Evolutionary conservation across 2,888 invertebrate species (phyloP), one percentile per base, ranked within the genome.

Genomic region (Epistrophe eligans): DNA sequence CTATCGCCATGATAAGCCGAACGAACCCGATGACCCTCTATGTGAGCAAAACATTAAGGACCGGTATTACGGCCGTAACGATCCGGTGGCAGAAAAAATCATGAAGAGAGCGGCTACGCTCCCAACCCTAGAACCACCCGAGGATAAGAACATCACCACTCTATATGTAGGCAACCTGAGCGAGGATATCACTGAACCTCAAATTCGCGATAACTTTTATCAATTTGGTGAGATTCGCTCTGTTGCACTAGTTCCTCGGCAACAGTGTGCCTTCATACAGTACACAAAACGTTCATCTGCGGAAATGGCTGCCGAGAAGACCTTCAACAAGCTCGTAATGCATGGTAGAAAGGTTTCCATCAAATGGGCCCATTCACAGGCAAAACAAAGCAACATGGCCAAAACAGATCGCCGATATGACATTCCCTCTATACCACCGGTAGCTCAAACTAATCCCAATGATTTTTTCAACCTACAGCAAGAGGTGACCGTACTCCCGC

Each of bases 291-390:
- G 99, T 77, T 94, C 94, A 66, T 96, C 99, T 0, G 98, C 99
- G 0, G 99, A 99, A 93, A 94, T 96, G 89, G 99, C 99, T 0
- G 98, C 98, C 0, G 98, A 99, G 90, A 96, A 97, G 91, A 98
- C 98, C 0, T 99, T 99, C 92, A 99, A 99, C 92, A 98, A 99
- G 91, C 93, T 99, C 40, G 94, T 95, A 4, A 93, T 95, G 24
- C 97, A 97, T 45, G 98, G 98, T 0, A 95, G 98, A 88, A 94
- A 99, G 64, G 94, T 99, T 2, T 98, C 98, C n/a, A 98, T 99
- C 88, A 98, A 99, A 91, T 99, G 99, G 99, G 99, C 99, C 0
- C 96, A 98, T 90, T 98, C 99, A 0, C 99, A 99, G 93, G 98
- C 96, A 2, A 94, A 96, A 62, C 95, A 95, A 84, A 94, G 94